Evolutionary conservation across 2,888 invertebrate genomes (phyloP), one percentile per base, ranked within the genome.

Genomic region (Melieria crassipennis): DNA sequence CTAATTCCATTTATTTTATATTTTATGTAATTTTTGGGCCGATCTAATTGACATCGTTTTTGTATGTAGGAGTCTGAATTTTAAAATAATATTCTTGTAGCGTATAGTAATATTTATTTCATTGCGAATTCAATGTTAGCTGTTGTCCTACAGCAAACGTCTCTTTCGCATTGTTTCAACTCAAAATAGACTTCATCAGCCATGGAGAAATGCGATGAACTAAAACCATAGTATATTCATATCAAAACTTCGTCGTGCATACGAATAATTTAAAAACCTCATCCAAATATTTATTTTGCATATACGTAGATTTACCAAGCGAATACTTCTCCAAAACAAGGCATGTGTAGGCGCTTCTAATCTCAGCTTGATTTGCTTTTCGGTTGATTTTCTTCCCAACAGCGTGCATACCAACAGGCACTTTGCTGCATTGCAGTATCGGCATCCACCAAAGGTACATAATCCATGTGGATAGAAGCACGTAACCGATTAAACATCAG

Each of bases 401-500:
- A 87, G 66, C 80, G 79, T 65, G 82, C 81, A 75, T 87, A 87
- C 86, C 86, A 87, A 42, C 77, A 80, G 43, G 84, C 85, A 72
- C 87, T 87, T 5, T 77, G 75, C 57, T 82, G 77, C 45, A 85
- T 76, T 47, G 85, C 82, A 13, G 72, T 77, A 7, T 86, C 81
- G 61, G 81, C 80, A 77, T 85, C 86, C 52, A 79, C 82, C 65
- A 86, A 74, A 0, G 87, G 87, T 73, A 83, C 81, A 75, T 87
- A 87, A 57, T 87, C 86, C 79, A 87, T 82, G 76, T 87, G 85
- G 62, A 89, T 88, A 43, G 88, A 88, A 5, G 91, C 90, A 75
- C 91, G 88, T 50, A 88, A 84, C 5, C 91, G 87, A 78, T 88
- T 91, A 80, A 89, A 91, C 80, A 89, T 88, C 61, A 91, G 81